phyloP scores from a whole-genome alignment of 2,888 invertebrate genomes.

The Drosophila nr. perissopoda region DNA sequence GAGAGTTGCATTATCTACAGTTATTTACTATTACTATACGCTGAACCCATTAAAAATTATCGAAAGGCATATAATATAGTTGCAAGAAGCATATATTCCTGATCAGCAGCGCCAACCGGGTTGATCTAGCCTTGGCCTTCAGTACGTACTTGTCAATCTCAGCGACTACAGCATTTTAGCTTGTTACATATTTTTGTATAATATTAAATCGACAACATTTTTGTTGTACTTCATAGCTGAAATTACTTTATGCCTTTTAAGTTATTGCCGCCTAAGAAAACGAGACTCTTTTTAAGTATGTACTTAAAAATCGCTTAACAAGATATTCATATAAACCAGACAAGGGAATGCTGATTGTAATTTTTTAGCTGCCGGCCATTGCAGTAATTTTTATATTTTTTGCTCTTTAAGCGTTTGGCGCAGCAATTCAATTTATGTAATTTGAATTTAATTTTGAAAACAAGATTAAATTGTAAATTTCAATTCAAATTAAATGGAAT shows the following conservation, averaged over 20 bases:
- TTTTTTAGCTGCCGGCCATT: neutral
- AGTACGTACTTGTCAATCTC: accelerated
- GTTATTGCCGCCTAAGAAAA: neutral
- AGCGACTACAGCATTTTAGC: neutral
- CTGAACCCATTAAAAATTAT: neutral
- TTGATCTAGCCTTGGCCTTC: neutral
- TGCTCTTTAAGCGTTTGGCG: constrained; percentile 6
- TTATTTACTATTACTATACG: neutral
- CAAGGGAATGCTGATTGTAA: neutral
- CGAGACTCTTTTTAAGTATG: neutral
- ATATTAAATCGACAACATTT: neutral
- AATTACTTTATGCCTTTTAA: neutral
- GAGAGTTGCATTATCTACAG: neutral
- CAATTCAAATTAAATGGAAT: constrained; percentile 23
- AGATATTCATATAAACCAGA: neutral
- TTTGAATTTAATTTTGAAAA: constrained; percentile 9
- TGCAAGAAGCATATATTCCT: neutral
- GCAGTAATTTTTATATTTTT: neutral
- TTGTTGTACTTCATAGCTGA: neutral
- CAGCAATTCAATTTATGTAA: constrained; percentile 26
- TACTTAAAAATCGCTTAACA: neutral
- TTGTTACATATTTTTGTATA: neutral
- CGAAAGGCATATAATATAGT: neutral
- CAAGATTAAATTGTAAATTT: constrained; percentile 30
- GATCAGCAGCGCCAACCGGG: neutral